Evolutionary conservation across 2,888 invertebrate genomes (phyloP).

Genomic region (Ditylenchus weischeri): DNA sequence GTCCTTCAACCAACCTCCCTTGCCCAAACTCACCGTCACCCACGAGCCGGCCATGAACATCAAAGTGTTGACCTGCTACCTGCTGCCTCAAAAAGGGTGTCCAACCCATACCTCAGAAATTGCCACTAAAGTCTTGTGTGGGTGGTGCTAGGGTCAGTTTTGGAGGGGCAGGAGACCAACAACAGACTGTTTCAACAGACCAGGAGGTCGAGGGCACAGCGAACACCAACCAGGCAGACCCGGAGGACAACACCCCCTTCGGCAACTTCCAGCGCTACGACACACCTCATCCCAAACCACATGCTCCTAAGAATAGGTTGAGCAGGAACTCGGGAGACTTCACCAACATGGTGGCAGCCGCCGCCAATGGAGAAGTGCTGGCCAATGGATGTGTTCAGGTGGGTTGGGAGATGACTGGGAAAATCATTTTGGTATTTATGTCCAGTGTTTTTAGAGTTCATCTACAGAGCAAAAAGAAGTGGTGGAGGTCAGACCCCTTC

Average conservation of each 20-base stretch:
- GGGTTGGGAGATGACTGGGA: no score
- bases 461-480: no score
- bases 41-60: constrained; percentile 81
- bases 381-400: no score
- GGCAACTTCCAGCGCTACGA: constrained; percentile 72
- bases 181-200: background rate
- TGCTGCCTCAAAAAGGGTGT: constrained; percentile 75
- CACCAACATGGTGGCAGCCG: constrained; percentile 10
- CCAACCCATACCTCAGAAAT: background rate
- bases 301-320: constrained; percentile 36
- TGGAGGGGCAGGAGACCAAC: background rate
- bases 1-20: constrained; percentile 92
- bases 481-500: constrained; percentile 32
- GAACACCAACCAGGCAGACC: constrained; percentile 20
- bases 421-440: no score
- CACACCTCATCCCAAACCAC: constrained; percentile 82
- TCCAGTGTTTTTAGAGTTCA: no score
- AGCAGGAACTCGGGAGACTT: constrained; percentile 39
- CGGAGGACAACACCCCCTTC: constrained; percentile 31
- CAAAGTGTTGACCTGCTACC: constrained; percentile 89
- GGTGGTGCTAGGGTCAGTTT: constrained; percentile 31
- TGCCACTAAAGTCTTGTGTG: constrained; percentile 27
- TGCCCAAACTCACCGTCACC: constrained; percentile 94
- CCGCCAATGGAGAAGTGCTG: background rate
- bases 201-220: constrained; percentile 10